phyloP scores from a whole-genome alignment of 2,113 vertebrate genomes.

The Halichoerus grypus region DNA sequence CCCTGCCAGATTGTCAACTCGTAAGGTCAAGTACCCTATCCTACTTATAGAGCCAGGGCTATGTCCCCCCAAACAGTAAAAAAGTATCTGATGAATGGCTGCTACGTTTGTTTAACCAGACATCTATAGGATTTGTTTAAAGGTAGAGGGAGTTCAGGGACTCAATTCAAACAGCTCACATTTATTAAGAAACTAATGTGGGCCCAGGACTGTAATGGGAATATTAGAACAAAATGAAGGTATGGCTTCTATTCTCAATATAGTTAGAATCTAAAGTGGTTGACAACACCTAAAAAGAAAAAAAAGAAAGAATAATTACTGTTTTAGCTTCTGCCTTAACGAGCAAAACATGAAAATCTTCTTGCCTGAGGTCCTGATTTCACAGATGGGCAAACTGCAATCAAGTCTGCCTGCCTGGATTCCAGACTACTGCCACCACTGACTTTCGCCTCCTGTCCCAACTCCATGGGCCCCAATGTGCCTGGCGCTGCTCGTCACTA shows the following conservation, averaged over 20 bases:
- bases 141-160: neutral
- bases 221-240: neutral
- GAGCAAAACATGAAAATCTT: slow-evolving; percentile 73
- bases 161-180: neutral
- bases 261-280: neutral
- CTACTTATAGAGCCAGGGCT: neutral
- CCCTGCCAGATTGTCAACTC: neutral
- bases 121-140: slow-evolving; percentile 11
- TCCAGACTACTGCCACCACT: slow-evolving; percentile 57
- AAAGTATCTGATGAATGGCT: slow-evolving; percentile 11
- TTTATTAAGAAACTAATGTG: neutral
- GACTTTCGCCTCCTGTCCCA: slow-evolving; percentile 66
- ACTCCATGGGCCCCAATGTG: neutral
- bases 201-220: neutral
- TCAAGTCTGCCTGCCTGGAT: slow-evolving; percentile 60
- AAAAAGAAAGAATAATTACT: slow-evolving; percentile 72
- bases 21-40: neutral
- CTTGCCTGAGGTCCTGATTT: slow-evolving; percentile 81
- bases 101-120: neutral
- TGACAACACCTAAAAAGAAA: slow-evolving; percentile 4
- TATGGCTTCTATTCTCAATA: neutral
- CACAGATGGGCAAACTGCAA: slow-evolving; percentile 81
- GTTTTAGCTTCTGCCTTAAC: slow-evolving; percentile 71
- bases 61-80: neutral
- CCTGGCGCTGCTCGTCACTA: neutral